Evolutionary conservation across 2,888 invertebrate genomes (phyloP), one percentile per base, ranked within the genome.

Genomic region (Myathropa florea): DNA sequence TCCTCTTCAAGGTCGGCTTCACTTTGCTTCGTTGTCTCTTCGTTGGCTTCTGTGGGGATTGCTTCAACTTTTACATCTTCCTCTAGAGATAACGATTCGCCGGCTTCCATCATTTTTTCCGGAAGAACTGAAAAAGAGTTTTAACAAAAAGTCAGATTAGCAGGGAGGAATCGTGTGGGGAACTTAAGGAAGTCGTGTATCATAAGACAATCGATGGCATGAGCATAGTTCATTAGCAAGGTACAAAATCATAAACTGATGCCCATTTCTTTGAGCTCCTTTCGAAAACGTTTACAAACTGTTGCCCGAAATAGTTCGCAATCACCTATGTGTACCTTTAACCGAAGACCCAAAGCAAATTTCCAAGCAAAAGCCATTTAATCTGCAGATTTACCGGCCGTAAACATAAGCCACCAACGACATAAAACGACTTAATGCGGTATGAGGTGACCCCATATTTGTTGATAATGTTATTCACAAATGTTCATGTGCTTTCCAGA

Each of bases 1-100:
- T n/a, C 24, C 39, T 24, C 72, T 53, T 75, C 61, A 60, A 76
- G 36, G 7, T 82, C 33, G 63, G 28, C 33, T 61, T 68, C 36
- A n/a, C 3, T 14, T 2, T 18, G 46, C 46, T 46, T 46, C 46
- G n/a, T 18, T 46, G 46, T 46, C 7, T 46, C 46, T 7, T 75
- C 65, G n/a, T 72, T 57, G 23, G 70, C 39, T 57, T 75, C 72
- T 63, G 26, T 30, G 23, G 36, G 21, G 3, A 39, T 39, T 76
- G 2, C 57, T 46, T 28, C 21, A 53, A 82, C 75, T 88, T 83
- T 86, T 78, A 85, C 63, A 80, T 73, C 80, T 77, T 73, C 65
- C 59, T 77, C 57, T 30, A 53, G 61, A 28, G 71, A 36, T 83
- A 71, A 24, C 30, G 39, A n/a, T 76, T 75, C 77, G 53, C 60